These are phyloP conservation scores for Peromyscus leucopus DNA, from an alignment of 2,113 vertebrate genomes.

Conservation along the genomic window DNA sequence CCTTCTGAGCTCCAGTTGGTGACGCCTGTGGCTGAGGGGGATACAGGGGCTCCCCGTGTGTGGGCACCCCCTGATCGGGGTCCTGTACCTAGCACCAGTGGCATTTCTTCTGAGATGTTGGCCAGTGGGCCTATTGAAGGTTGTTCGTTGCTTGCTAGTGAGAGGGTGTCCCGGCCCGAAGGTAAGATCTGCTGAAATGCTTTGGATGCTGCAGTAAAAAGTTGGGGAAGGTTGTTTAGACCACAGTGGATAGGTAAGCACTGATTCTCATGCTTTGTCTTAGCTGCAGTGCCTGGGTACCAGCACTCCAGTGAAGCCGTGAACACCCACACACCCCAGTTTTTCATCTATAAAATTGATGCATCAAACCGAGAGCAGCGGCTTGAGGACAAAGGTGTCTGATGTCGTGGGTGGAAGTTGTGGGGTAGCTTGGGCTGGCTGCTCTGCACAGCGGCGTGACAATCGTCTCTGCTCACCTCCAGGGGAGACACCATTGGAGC, in stretches of 20 bases:
- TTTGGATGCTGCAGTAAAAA: background rate
- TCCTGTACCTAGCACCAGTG: constrained; percentile 89
- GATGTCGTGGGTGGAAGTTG: background rate
- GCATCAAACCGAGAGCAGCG: constrained; percentile 92
- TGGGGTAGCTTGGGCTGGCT: background rate
- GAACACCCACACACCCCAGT: constrained; percentile 91
- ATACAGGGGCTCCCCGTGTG: constrained; percentile 72
- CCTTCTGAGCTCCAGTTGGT: constrained; percentile 83
- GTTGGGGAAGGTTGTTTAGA: background rate
- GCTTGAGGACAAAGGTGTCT: constrained; percentile 96
- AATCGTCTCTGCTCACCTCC: background rate
- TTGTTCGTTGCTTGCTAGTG: constrained; percentile 90
- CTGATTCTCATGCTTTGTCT: background rate
- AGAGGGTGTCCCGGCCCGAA: constrained; percentile 95
- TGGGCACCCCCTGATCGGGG: constrained; percentile 86
- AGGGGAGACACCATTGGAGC: constrained; percentile 91
- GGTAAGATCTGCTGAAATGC: constrained; percentile 85
- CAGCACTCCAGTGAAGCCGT: constrained; percentile 92
- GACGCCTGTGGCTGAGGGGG: constrained; percentile 82
- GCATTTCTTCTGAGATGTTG: constrained; percentile 90
- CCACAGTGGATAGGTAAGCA: background rate
- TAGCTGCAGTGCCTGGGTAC: constrained; percentile 96
- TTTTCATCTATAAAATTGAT: constrained; percentile 94
- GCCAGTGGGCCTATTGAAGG: constrained; percentile 86
- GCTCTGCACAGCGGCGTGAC: background rate